phyloP scores from a whole-genome alignment of 2,888 invertebrate genomes.

The Drosophila lacicola region DNA sequence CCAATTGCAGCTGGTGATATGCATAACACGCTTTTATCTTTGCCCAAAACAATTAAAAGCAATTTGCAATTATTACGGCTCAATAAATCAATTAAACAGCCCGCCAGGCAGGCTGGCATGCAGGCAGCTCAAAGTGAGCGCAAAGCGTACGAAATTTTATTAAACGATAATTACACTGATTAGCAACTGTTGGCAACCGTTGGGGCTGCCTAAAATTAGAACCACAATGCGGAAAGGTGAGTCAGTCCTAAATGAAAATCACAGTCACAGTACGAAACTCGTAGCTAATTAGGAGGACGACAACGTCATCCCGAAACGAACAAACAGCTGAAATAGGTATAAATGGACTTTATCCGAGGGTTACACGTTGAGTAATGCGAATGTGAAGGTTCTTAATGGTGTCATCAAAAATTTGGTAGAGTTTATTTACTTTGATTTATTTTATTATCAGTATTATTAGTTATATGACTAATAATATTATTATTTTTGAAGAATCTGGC shows the following conservation, averaged over 20 bases:
- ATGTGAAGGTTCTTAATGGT: not conserved
- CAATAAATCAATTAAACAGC: conserved; percentile 68
- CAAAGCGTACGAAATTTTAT: conserved; percentile 55
- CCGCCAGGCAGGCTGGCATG: conserved; percentile 12
- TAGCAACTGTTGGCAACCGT: conserved; percentile 41
- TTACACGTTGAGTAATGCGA: not conserved
- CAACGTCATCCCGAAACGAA: conserved; percentile 21
- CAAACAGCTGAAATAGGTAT: conserved; percentile 18
- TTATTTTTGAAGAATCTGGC: too few relatives aligned
- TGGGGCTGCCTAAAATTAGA: conserved; percentile 42
- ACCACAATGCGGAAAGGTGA: conserved; percentile 22
- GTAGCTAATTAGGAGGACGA: conserved; percentile 40
- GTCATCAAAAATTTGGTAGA: too few relatives aligned
- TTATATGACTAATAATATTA: too few relatives aligned
- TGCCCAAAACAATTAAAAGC: conserved; percentile 65
- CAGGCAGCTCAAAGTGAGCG: conserved; percentile 14
- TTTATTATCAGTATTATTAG: too few relatives aligned
- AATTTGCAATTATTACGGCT: conserved; percentile 68
- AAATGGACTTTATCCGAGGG: conserved; percentile 22
- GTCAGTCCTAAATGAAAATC: conserved; percentile 32
- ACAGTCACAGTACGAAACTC: conserved; percentile 23
- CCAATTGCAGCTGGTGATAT: conserved; percentile 30
- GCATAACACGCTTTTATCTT: conserved; percentile 43
- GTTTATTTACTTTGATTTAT: too few relatives aligned
- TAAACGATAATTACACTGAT: conserved; percentile 67